phyloP scores from a whole-genome alignment of 1,140 invertebrate genomes.

The Nilaparvata lugens region DNA sequence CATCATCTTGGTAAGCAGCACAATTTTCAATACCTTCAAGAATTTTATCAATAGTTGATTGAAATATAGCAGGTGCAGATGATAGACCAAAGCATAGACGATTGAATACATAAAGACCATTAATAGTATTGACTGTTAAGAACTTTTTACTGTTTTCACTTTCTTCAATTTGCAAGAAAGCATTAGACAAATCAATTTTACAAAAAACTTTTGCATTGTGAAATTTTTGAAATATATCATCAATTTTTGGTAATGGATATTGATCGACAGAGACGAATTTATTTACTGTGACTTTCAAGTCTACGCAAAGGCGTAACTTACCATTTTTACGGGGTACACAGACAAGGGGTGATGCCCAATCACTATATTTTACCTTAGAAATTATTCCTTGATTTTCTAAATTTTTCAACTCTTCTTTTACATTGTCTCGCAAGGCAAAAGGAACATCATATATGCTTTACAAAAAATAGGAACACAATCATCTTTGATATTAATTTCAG shows the following conservation, averaged over 20 bases:
- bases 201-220: too few relatives aligned
- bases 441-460: slow-evolving; percentile 2
- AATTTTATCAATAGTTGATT: slow-evolving; percentile 30
- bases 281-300: background rate
- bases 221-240: too few relatives aligned
- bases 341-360: too few relatives aligned
- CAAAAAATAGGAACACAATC: background rate
- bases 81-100: slow-evolving; percentile 30
- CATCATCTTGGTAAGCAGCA: slow-evolving; percentile 9
- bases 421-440: background rate
- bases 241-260: slow-evolving; percentile 6
- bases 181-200: too few relatives aligned
- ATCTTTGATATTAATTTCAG: slow-evolving; percentile 5
- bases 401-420: slow-evolving; percentile 1
- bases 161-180: too few relatives aligned
- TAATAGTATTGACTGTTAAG: too few relatives aligned
- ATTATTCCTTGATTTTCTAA: background rate
- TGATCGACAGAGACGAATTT: background rate
- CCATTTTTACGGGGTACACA: slow-evolving; percentile 2
- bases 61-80: slow-evolving; percentile 31
- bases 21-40: slow-evolving; percentile 23
- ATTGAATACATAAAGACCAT: too few relatives aligned
- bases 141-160: too few relatives aligned
- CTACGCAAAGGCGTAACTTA: background rate
- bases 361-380: background rate